A percentile compares a stretch with the other conserved stretches of the same genome.
Evolutionary conservation across 2,113 vertebrate genomes (phyloP).

Genomic region (Carassius gibelio): DNA sequence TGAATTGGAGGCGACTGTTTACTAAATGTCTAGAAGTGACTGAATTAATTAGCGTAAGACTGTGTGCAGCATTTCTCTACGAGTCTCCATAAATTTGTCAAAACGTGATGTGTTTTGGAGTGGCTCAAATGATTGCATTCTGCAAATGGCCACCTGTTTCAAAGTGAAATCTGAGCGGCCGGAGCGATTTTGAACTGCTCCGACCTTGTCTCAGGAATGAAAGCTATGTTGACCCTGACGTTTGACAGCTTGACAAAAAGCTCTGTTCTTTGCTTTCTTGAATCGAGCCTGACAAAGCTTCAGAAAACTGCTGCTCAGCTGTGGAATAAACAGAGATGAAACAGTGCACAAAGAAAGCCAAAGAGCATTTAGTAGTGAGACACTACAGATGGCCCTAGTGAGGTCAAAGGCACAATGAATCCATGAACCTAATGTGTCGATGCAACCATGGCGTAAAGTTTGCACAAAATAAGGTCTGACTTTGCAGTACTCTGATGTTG

Average conservation of each 20-base stretch:
- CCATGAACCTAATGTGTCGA: not conserved
- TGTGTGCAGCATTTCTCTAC: conserved; percentile 28
- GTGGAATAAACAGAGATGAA: not conserved
- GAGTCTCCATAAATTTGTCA: conserved; percentile 37
- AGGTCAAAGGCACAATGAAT: not conserved
- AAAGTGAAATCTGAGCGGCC: conserved; percentile 1
- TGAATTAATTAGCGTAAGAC: conserved; percentile 43
- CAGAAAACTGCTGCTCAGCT: not conserved
- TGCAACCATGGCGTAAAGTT: not conserved
- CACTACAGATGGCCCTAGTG: conserved; percentile 2
- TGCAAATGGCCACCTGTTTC: conserved; percentile 37
- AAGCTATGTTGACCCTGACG: not conserved
- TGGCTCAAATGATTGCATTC: conserved; percentile 26
- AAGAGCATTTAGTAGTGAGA: conserved; percentile 9
- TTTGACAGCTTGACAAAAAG: not conserved
- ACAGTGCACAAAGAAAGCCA: not conserved
- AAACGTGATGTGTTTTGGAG: conserved; percentile 16
- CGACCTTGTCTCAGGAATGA: not conserved
- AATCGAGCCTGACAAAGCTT: conserved; percentile 32
- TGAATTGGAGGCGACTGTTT: conserved; percentile 49
- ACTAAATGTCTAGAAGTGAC: conserved; percentile 47
- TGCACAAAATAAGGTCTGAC: not conserved
- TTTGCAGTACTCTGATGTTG: not conserved
- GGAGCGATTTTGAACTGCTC: not conserved
- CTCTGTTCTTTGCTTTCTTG: conserved; percentile 17